Evolutionary conservation across 2,797 vertebrate genomes (phyloP).

Genomic region (Tarsius wallacei): DNA sequence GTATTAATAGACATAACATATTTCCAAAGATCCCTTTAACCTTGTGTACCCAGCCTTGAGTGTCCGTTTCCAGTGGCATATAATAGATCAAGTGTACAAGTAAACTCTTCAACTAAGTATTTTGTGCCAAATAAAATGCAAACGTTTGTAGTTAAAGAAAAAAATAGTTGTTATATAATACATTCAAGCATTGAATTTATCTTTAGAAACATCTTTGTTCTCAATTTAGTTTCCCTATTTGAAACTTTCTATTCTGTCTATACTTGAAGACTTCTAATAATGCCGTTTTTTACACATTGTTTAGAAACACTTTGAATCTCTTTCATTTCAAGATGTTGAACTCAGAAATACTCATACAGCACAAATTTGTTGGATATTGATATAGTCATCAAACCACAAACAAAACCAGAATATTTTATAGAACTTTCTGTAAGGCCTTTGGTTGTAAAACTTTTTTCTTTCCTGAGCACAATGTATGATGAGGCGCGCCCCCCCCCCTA

Average conservation of each 20-base stretch:
- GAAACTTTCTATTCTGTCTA: neutral
- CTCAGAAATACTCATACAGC: neutral
- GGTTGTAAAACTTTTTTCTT: neutral
- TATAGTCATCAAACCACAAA: neutral
- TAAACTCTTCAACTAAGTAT: neutral
- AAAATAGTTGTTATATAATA: constrained; percentile 12
- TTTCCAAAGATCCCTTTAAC: constrained; percentile 19
- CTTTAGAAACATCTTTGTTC: constrained; percentile 36
- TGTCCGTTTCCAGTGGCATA: neutral
- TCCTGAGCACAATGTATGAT: neutral
- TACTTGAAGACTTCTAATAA: constrained; percentile 45
- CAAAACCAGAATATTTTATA: neutral
- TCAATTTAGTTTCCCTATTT: constrained; percentile 53
- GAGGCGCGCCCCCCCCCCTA: neutral
- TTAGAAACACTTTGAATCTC: constrained; percentile 21
- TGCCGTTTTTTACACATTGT: neutral
- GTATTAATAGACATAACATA: neutral
- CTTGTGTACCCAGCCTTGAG: neutral
- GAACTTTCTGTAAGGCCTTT: neutral
- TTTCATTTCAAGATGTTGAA: neutral
- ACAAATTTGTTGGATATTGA: neutral
- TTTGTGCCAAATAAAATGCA: constrained; percentile 31
- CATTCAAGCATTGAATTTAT: neutral
- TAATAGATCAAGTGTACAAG: neutral
- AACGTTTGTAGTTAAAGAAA: constrained; percentile 22